phyloP scores from a whole-genome alignment of 2,113 vertebrate species.

The Procavia capensis region DNA sequence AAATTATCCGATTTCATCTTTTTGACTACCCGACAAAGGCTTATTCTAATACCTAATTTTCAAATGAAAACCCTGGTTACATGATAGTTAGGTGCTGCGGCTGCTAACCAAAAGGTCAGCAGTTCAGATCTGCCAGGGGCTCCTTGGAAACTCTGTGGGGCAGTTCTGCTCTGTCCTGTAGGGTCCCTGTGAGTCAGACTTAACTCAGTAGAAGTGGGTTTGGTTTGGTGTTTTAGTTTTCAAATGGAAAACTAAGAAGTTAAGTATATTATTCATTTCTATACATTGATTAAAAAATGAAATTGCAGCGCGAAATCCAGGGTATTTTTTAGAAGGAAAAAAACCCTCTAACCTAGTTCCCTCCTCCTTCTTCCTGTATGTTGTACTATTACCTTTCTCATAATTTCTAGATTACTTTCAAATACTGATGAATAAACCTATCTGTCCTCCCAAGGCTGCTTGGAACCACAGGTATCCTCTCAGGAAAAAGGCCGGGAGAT shows the following conservation, averaged over 20 bases:
- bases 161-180: too few relatives aligned
- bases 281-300: slow-evolving; percentile 14
- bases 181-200: too few relatives aligned
- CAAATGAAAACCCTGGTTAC: not conserved
- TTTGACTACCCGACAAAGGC: not conserved
- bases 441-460: not conserved
- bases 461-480: not conserved
- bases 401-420: slow-evolving; percentile 40
- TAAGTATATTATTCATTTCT: not conserved
- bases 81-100: too few relatives aligned
- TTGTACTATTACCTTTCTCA: not conserved
- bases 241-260: not conserved
- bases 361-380: not conserved
- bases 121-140: too few relatives aligned
- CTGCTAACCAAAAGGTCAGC: too few relatives aligned
- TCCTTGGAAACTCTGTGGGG: too few relatives aligned
- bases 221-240: too few relatives aligned
- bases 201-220: too few relatives aligned
- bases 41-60: slow-evolving; percentile 30
- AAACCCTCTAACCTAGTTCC: not conserved
- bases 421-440: not conserved
- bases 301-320: slow-evolving; percentile 19
- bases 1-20: not conserved
- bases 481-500: not conserved
- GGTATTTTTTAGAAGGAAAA: too few relatives aligned